Conservation (phyloP, 2,113 vertebrate genomes). For the Antechinus stuartii region DNA sequence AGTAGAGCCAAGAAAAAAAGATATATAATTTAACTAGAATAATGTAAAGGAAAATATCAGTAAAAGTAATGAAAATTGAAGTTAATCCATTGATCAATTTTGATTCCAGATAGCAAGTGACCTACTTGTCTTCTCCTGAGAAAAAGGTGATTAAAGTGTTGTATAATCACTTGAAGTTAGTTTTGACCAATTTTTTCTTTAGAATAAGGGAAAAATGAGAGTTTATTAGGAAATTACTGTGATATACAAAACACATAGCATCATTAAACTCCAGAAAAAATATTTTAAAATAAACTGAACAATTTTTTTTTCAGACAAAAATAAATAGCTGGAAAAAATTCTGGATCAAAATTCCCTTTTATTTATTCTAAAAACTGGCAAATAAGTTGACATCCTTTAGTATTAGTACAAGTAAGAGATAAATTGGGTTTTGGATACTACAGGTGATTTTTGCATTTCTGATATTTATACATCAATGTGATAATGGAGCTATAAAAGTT, state of each 20-base stretch:
- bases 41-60: not conserved
- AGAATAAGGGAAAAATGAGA: not conserved
- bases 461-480: conserved; percentile 51
- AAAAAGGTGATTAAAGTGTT: not conserved
- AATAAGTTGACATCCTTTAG: conserved; percentile 60
- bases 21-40: not conserved
- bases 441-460: conserved; percentile 42
- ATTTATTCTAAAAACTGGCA: conserved; percentile 35
- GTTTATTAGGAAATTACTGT: not conserved
- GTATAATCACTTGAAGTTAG: not conserved
- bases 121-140: not conserved
- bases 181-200: not conserved
- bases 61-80: not conserved
- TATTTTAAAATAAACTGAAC: conserved; percentile 4
- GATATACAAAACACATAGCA: no score
- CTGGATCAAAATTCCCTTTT: not conserved
- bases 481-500: conserved; percentile 42
- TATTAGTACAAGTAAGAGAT: conserved; percentile 23
- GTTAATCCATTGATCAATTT: not conserved
- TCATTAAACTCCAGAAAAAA: no score
- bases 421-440: conserved; percentile 1
- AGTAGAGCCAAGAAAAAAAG: not conserved
- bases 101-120: not conserved
- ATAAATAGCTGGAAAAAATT: conserved; percentile 15
- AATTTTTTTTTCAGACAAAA: conserved; percentile 9